These are phyloP conservation scores for Amphipyra berbera DNA, from an alignment of 2,888 invertebrate species.

Conservation along the genomic window DNA sequence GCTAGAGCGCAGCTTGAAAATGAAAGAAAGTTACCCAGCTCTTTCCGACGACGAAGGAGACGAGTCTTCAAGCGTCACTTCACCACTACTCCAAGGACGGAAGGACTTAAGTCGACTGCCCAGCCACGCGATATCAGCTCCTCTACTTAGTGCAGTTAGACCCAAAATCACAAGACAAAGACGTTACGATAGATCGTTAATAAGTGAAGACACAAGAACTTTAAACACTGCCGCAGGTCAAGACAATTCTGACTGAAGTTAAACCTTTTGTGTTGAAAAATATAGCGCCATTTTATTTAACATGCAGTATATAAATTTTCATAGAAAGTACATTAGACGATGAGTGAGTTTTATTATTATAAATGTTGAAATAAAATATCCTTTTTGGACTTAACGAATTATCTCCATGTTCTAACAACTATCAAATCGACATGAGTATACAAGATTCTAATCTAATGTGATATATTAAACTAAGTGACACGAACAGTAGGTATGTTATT, in stretches of 20 bases:
- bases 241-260: slow-evolving; percentile 83
- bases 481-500: slow-evolving; percentile 73
- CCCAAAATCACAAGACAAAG: slow-evolving; percentile 86
- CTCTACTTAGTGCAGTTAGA: slow-evolving; percentile 83
- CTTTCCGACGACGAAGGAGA: slow-evolving; percentile 90
- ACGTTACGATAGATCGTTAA: slow-evolving; percentile 83
- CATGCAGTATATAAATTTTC: slow-evolving; percentile 1
- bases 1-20: slow-evolving; percentile 92
- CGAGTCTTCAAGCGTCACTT: slow-evolving; percentile 91
- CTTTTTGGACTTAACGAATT: slow-evolving; percentile 27
- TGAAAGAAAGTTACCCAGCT: slow-evolving; percentile 90
- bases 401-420: slow-evolving; percentile 44
- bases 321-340: slow-evolving; percentile 8
- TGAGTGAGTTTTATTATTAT: slow-evolving; percentile 5
- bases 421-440: slow-evolving; percentile 71
- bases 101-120: slow-evolving; percentile 78
- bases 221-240: slow-evolving; percentile 81
- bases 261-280: slow-evolving; percentile 13
- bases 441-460: slow-evolving; percentile 88
- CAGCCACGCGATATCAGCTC: slow-evolving; percentile 84
- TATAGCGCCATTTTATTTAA: slow-evolving; percentile 27
- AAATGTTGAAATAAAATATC: slow-evolving; percentile 19
- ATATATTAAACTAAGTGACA: slow-evolving; percentile 80
- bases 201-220: slow-evolving; percentile 84
- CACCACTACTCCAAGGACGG: slow-evolving; percentile 89